Percentiles rank a stretch among this genome's conserved stretches.
Evolutionary conservation across 1,140 invertebrate species (phyloP).

Genomic region (Parasteatoda tepidariorum): DNA sequence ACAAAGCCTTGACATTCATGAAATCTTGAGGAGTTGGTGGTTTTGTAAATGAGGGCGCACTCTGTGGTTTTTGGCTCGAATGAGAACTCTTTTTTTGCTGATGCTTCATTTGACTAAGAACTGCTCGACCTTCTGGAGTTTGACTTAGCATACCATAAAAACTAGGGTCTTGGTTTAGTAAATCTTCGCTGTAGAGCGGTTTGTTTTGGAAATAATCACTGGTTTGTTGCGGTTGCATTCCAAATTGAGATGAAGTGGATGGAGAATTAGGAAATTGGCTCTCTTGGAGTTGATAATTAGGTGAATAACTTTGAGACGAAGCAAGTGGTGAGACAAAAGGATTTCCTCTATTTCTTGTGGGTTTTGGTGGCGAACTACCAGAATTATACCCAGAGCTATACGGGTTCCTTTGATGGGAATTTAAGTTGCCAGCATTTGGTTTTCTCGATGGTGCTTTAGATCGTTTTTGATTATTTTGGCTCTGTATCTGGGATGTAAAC

Average conservation of each 20-base stretch:
- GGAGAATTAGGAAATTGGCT: neutral
- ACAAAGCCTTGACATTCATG: neutral
- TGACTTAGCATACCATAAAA: slow-evolving; percentile 17
- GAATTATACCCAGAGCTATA: neutral
- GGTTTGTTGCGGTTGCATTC: neutral
- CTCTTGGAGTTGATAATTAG: neutral
- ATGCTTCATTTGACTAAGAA: slow-evolving; percentile 20
- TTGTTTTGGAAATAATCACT: neutral
- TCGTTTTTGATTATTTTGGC: neutral
- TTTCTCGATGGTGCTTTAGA: neutral
- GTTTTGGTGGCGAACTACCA: neutral
- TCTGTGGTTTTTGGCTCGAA: neutral
- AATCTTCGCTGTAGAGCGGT: neutral
- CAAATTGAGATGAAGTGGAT: slow-evolving; percentile 1
- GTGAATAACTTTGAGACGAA: neutral
- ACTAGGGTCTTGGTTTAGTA: slow-evolving; percentile 25
- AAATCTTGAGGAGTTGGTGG: neutral
- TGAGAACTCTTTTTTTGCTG: neutral
- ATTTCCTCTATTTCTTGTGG: slow-evolving; percentile 28
- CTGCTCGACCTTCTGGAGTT: neutral
- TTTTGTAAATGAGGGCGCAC: neutral
- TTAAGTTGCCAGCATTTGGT: neutral
- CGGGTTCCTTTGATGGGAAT: neutral
- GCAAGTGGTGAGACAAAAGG: neutral
- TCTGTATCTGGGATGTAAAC: neutral